A percentile compares a stretch with the other conserved stretches of the same genome.
Evolutionary conservation across 64 coral and sea anemone species (phyloP).

Genomic region (Acropora tenuis): DNA sequence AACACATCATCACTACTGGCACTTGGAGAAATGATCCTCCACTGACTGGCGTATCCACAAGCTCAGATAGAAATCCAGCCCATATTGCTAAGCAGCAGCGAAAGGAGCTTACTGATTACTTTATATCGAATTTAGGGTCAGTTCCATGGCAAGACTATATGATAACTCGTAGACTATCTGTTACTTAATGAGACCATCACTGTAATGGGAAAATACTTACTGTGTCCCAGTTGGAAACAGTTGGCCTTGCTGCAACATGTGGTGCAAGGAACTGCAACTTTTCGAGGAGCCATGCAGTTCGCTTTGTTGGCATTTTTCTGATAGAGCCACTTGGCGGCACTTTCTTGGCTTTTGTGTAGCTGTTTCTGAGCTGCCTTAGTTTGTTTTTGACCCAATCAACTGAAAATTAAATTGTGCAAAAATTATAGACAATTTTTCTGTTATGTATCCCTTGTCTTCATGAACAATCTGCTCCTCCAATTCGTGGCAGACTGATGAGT

Average conservation of each 20-base stretch:
- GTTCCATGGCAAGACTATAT: constrained; percentile 51
- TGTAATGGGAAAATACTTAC: background rate
- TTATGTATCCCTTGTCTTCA: constrained; percentile 34
- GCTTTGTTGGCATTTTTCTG: constrained; percentile 18
- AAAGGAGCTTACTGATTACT: constrained; percentile 45
- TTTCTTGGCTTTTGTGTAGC: constrained; percentile 47
- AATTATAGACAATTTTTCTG: background rate
- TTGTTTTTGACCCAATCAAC: constrained; percentile 3
- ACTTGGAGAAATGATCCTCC: constrained; percentile 32
- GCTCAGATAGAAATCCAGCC: constrained; percentile 42
- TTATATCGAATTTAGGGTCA: constrained; percentile 20
- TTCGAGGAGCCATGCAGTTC: constrained; percentile 34
- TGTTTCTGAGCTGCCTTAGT: constrained; percentile 39
- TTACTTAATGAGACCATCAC: background rate
- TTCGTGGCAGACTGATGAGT: constrained; percentile 8
- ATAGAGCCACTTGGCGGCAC: constrained; percentile 36
- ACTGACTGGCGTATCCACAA: constrained; percentile 38
- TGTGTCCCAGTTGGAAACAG: background rate
- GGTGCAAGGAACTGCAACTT: constrained; percentile 52
- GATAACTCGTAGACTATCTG: constrained; percentile 22
- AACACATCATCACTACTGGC: constrained; percentile 30
- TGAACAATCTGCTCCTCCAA: constrained; percentile 21
- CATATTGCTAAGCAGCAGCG: constrained; percentile 52
- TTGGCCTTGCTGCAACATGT: constrained; percentile 58
- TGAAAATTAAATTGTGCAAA: no score